A percentile compares a stretch with the other conserved stretches of the same genome.
These are phyloP conservation scores for Oryzias sinensis DNA, from an alignment of 2,797 vertebrate species.

Conservation along the genomic window DNA sequence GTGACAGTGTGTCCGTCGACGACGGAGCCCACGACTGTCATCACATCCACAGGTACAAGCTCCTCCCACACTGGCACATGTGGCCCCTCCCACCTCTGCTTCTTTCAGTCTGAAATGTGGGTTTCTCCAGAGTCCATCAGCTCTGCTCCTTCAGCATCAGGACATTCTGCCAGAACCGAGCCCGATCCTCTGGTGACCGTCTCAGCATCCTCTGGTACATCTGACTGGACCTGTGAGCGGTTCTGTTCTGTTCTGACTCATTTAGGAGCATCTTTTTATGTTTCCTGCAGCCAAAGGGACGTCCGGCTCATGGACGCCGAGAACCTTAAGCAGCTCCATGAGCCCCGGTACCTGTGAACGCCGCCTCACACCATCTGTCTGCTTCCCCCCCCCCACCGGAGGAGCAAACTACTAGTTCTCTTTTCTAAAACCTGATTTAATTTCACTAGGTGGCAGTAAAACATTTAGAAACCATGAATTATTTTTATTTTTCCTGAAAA, in stretches of 20 bases:
- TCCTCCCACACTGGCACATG: constrained; percentile 3
- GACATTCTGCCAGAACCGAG: constrained; percentile 6
- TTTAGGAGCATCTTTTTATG: neutral
- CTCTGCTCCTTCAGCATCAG: constrained; percentile 9
- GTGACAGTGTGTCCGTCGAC: constrained; percentile 48
- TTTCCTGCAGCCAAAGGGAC: neutral
- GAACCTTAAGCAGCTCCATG: neutral
- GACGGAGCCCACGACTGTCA: neutral
- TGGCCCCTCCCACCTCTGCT: neutral
- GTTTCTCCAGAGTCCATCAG: neutral
- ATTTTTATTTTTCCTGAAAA: too few species aligned
- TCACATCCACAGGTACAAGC: constrained; percentile 3
- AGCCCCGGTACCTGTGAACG: too few species aligned
- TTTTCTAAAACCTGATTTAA: too few species aligned
- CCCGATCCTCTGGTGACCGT: neutral
- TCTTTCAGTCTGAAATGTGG: neutral
- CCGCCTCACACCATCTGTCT: too few species aligned
- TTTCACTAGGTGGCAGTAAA: too few species aligned
- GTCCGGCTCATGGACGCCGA: too few species aligned
- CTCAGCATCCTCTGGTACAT: neutral
- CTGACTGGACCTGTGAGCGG: neutral
- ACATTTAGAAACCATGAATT: too few species aligned
- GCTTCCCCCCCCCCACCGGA: too few species aligned
- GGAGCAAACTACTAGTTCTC: too few species aligned
- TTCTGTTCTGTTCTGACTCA: neutral